Evolutionary conservation across 2,888 invertebrate genomes (phyloP).

Genomic region (Antitype chi): DNA sequence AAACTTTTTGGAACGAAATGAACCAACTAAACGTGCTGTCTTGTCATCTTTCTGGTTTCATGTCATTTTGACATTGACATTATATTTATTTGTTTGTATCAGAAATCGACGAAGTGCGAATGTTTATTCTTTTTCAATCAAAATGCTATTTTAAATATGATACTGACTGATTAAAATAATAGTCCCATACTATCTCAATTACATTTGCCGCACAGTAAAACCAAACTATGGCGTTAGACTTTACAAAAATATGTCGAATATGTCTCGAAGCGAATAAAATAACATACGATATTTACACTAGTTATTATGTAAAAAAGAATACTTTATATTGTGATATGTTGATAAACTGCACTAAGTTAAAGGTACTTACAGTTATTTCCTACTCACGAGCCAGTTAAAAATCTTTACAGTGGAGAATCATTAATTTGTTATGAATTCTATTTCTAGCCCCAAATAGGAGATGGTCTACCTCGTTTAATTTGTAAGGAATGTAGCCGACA

Average conservation of each 20-base stretch:
- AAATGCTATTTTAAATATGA: constrained; percentile 20
- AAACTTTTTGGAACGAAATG: not conserved
- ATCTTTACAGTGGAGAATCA: not conserved
- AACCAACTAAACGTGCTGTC: not conserved
- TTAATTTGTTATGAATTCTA: constrained; percentile 36
- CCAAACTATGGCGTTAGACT: constrained; percentile 74
- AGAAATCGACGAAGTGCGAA: constrained; percentile 21
- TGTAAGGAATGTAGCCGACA: constrained; percentile 85
- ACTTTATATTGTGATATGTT: constrained; percentile 84
- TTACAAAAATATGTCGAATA: constrained; percentile 82
- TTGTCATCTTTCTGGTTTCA: constrained; percentile 2
- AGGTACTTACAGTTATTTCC: constrained; percentile 72
- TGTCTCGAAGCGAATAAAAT: constrained; percentile 80
- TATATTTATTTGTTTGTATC: constrained; percentile 47
- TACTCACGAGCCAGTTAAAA: not conserved
- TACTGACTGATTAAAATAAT: constrained; percentile 39
- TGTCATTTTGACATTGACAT: constrained; percentile 49
- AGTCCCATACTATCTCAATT: not conserved
- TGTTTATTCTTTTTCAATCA: constrained; percentile 8
- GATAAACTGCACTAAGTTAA: constrained; percentile 81
- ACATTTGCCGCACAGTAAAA: not conserved
- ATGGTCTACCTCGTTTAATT: constrained; percentile 82
- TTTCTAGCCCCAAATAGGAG: constrained; percentile 79
- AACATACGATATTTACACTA: constrained; percentile 82
- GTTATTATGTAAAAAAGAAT: constrained; percentile 80